These are phyloP conservation scores for Phortica okadai DNA, from an alignment of 2,888 invertebrate species.

Conservation along the genomic window DNA sequence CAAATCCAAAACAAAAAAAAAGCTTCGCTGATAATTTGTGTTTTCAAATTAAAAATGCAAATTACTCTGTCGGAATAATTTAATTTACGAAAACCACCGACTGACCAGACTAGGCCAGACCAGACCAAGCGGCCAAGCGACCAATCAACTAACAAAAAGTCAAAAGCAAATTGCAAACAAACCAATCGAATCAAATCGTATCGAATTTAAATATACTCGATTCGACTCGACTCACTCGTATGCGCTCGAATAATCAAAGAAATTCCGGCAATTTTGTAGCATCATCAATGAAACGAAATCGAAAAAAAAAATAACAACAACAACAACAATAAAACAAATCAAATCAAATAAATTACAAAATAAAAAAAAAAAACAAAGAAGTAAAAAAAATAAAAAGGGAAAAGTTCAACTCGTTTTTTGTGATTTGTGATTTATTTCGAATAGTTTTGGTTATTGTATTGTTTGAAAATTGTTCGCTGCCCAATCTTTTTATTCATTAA, in stretches of 20 bases:
- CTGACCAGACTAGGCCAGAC: not conserved
- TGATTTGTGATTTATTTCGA: too few species aligned
- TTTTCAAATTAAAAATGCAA: slow-evolving; percentile 69
- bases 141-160: slow-evolving; percentile 32
- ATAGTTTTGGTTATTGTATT: too few species aligned
- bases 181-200: not conserved
- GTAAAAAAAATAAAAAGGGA: too few species aligned
- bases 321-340: not conserved
- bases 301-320: not conserved
- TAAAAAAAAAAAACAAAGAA: too few species aligned
- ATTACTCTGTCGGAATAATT: slow-evolving; percentile 61
- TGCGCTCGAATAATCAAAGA: not conserved
- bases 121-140: not conserved
- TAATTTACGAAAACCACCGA: slow-evolving; percentile 53
- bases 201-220: not conserved
- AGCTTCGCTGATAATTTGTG: slow-evolving; percentile 51
- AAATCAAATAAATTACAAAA: too few species aligned
- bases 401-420: too few species aligned
- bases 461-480: too few species aligned
- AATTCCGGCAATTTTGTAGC: slow-evolving; percentile 1
- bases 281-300: not conserved
- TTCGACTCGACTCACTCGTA: not conserved
- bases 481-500: too few species aligned
- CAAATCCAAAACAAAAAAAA: not conserved
- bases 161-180: slow-evolving; percentile 44